These are phyloP conservation scores for Leptoclinus maculatus DNA, from an alignment of 2,797 vertebrate genomes.

Conservation along the genomic window DNA sequence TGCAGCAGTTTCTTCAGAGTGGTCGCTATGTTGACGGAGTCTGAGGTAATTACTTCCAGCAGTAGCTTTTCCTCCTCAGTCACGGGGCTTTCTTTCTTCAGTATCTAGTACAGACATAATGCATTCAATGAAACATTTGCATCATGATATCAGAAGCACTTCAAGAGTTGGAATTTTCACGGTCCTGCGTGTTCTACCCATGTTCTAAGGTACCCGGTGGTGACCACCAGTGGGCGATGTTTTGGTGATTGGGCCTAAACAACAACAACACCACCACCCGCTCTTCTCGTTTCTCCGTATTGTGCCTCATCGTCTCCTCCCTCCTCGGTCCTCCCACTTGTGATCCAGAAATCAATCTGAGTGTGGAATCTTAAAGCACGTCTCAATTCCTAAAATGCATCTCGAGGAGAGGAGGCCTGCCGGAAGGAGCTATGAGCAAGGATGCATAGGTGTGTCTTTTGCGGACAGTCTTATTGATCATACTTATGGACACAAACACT, in stretches of 20 bases:
- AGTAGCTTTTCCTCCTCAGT: conserved; percentile 75
- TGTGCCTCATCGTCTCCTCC: too few relatives aligned
- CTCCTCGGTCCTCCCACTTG: too few relatives aligned
- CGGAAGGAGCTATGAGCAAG: too few relatives aligned
- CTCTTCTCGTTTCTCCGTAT: too few relatives aligned
- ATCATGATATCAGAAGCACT: background rate
- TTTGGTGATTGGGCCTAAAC: background rate
- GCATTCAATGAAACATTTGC: background rate
- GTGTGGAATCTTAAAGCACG: too few relatives aligned
- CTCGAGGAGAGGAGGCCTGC: too few relatives aligned
- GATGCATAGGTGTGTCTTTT: too few relatives aligned
- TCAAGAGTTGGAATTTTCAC: background rate
- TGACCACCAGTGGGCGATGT: background rate
- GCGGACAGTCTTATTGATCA: too few relatives aligned
- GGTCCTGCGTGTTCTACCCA: background rate
- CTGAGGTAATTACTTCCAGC: conserved; percentile 61
- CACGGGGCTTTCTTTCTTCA: conserved; percentile 63
- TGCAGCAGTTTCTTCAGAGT: conserved; percentile 76
- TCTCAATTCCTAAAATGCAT: too few relatives aligned
- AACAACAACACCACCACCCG: background rate
- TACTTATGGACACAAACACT: too few relatives aligned
- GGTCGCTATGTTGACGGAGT: conserved; percentile 43
- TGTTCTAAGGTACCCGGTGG: background rate
- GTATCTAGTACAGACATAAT: conserved; percentile 61
- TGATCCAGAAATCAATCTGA: too few relatives aligned